Percentiles rank a stretch among this genome's conserved stretches.
These are phyloP conservation scores for Acipenser oxyrinchus DNA, from an alignment of 2,797 vertebrate species.

Conservation along the genomic window DNA sequence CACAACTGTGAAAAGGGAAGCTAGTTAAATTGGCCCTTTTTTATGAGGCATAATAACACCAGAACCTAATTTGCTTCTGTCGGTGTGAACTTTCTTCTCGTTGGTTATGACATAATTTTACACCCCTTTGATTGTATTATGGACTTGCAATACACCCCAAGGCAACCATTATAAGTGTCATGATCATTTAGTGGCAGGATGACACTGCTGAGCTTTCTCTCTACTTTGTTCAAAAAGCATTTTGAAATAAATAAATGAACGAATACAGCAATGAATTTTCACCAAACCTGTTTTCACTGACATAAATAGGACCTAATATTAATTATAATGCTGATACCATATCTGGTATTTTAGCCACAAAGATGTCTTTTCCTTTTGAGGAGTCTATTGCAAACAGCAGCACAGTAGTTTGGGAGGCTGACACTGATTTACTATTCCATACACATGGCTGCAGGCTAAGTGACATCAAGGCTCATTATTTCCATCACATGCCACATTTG, in stretches of 20 bases:
- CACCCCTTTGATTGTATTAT: slow-evolving; percentile 32
- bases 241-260: slow-evolving; percentile 61
- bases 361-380: slow-evolving; percentile 54
- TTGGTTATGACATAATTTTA: not conserved
- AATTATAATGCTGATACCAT: slow-evolving; percentile 63
- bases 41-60: too few relatives aligned
- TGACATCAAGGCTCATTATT: slow-evolving; percentile 90
- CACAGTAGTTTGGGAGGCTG: slow-evolving; percentile 37
- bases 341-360: slow-evolving; percentile 45
- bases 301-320: slow-evolving; percentile 67
- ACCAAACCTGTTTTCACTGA: slow-evolving; percentile 61
- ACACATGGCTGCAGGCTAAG: slow-evolving; percentile 69
- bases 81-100: slow-evolving; percentile 4
- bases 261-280: slow-evolving; percentile 64
- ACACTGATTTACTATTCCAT: slow-evolving; percentile 71
- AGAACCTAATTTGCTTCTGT: too few relatives aligned
- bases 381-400: slow-evolving; percentile 40
- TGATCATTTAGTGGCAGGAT: slow-evolving; percentile 49
- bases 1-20: too few relatives aligned
- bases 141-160: slow-evolving; percentile 37
- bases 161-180: slow-evolving; percentile 46
- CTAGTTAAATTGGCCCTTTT: too few relatives aligned
- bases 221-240: slow-evolving; percentile 30
- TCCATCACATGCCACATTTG: slow-evolving; percentile 92
- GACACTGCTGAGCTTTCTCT: slow-evolving; percentile 38